phyloP scores from a whole-genome alignment of 2,888 invertebrate species.

The Drosophila phalerata region DNA sequence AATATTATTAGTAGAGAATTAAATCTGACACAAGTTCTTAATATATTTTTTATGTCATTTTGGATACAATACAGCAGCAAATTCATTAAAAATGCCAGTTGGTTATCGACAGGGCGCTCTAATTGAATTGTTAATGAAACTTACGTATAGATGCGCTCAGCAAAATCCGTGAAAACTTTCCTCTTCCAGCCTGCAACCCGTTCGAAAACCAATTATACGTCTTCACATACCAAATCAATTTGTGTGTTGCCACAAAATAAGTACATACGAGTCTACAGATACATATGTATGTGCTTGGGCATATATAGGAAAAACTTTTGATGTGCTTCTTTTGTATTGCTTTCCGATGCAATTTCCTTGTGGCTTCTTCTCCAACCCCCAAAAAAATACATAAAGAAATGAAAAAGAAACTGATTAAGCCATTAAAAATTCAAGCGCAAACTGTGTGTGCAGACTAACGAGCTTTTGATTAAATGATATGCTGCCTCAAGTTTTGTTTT shows the following conservation, averaged over 20 bases:
- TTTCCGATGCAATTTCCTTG: constrained; percentile 65
- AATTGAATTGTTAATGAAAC: constrained; percentile 56
- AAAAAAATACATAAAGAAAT: constrained; percentile 29
- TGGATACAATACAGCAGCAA: not conserved
- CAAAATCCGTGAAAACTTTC: constrained; percentile 49
- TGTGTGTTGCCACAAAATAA: constrained; percentile 41
- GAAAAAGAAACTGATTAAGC: constrained; percentile 67
- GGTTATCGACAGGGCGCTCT: constrained; percentile 38
- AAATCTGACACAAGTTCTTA: not conserved
- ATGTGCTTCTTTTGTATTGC: constrained; percentile 63
- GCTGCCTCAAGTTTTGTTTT: constrained; percentile 34
- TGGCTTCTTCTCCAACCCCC: constrained; percentile 35
- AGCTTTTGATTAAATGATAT: constrained; percentile 72
- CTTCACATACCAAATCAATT: constrained; percentile 64
- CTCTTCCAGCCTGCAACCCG: constrained; percentile 23
- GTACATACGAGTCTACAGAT: constrained; percentile 9
- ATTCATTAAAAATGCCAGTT: constrained; percentile 25
- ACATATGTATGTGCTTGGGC: not conserved
- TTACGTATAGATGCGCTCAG: constrained; percentile 32
- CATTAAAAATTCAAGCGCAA: constrained; percentile 73
- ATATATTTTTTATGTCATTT: not conserved
- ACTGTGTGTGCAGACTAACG: constrained; percentile 71
- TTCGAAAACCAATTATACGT: constrained; percentile 59
- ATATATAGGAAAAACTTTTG: constrained; percentile 46
- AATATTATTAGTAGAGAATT: not conserved